Evolutionary conservation across 2,888 invertebrate genomes (phyloP).

Genomic region (Drosophila prolongata): DNA sequence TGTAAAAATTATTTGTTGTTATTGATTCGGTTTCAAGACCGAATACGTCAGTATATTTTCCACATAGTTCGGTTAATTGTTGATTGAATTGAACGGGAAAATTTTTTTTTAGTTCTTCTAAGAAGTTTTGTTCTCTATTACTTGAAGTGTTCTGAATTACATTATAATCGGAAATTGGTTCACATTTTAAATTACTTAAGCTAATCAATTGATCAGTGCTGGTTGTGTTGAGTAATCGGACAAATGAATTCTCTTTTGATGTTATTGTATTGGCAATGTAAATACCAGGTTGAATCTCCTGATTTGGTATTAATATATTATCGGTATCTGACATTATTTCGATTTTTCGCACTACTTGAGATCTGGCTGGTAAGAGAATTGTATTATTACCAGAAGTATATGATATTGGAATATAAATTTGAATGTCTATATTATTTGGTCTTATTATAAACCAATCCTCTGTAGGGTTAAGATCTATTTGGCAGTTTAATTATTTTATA

Average conservation of each 20-base stretch:
- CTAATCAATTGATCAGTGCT: neutral
- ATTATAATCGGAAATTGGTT: neutral
- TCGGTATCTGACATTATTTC: constrained; percentile 2
- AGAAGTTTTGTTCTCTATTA: neutral
- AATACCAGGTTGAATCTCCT: neutral
- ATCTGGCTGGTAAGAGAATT: neutral
- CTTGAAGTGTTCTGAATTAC: neutral
- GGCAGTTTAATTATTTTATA: neutral
- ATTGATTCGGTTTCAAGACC: no score
- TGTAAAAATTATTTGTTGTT: no score
- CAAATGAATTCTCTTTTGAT: neutral
- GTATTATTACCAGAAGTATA: constrained; percentile 2
- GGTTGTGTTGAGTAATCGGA: constrained; percentile 1
- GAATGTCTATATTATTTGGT: no score
- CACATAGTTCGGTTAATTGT: no score
- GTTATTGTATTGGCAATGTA: neutral
- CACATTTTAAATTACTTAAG: no score
- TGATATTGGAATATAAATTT: neutral
- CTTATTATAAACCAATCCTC: neutral
- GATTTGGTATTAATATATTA: constrained; percentile 1
- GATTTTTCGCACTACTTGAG: neutral
- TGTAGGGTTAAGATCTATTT: constrained; percentile 1
- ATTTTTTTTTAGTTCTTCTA: no score
- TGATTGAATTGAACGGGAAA: no score
- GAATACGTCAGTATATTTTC: no score